These are phyloP conservation scores for Galago senegalensis DNA, from an alignment of 2,797 vertebrate genomes.

Conservation along the genomic window DNA sequence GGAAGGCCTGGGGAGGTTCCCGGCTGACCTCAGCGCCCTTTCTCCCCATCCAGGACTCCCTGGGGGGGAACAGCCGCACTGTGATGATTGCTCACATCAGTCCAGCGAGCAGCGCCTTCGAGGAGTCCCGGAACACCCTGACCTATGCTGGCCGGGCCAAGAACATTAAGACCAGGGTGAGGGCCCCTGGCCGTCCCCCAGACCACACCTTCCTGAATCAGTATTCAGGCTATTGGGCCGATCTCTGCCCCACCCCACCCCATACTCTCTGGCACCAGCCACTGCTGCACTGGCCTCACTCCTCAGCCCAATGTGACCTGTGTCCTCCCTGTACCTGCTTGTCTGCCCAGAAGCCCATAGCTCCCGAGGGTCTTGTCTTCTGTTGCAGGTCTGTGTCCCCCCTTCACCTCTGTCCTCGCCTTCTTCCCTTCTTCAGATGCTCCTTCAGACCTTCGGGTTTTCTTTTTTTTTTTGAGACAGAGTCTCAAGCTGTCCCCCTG, in stretches of 20 bases:
- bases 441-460: not conserved
- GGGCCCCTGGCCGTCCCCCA: not conserved
- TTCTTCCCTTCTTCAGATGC: not conserved
- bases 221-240: not conserved
- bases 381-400: not conserved
- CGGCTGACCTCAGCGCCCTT: fast-evolving
- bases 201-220: not conserved
- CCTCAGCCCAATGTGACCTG: fast-evolving
- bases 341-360: not conserved
- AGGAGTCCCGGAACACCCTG: conserved; percentile 96
- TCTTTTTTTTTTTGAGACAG: not conserved
- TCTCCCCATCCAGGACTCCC: conserved; percentile 91
- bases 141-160: conserved; percentile 96
- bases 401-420: not conserved
- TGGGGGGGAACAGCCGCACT: conserved; percentile 95
- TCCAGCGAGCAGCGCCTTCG: conserved; percentile 95
- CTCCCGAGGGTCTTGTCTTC: not conserved
- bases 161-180: conserved; percentile 95
- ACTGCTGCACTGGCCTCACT: not conserved
- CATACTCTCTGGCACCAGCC: not conserved
- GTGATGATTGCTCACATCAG: conserved; percentile 98
- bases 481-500: too few relatives aligned
- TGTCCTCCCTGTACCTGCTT: not conserved
- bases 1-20: not conserved
- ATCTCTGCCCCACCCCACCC: not conserved